Evolutionary conservation across 1,140 invertebrate genomes (phyloP).

Genomic region (Steinernema khuongi): DNA sequence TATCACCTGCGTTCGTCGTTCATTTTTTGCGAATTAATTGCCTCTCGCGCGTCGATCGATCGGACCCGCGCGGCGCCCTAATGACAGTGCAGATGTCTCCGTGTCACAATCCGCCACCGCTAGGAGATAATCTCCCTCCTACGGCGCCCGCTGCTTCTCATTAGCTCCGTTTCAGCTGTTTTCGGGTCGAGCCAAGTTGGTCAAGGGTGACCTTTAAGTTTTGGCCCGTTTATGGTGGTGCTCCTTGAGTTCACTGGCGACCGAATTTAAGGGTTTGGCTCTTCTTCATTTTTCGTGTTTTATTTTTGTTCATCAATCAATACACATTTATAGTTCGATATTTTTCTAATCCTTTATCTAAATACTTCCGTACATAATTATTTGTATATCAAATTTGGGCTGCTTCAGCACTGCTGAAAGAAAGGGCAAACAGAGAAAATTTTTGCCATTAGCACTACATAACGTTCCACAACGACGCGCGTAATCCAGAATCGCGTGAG

Average conservation of each 20-base stretch:
- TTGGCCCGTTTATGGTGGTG: no score
- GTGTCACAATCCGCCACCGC: neutral
- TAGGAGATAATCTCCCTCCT: neutral
- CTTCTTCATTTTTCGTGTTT: no score
- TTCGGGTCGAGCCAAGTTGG: neutral
- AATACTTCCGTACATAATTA: neutral
- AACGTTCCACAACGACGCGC: no score
- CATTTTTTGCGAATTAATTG: neutral
- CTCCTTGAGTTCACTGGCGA: no score
- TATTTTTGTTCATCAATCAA: neutral
- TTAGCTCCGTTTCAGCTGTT: neutral
- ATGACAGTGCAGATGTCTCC: neutral
- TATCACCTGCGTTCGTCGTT: neutral
- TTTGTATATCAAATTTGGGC: neutral
- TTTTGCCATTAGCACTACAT: no score
- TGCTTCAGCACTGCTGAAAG: neutral
- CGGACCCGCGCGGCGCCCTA: neutral
- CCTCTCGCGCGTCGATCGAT: neutral
- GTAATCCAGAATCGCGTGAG: no score
- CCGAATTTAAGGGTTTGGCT: no score
- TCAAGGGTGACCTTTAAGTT: neutral
- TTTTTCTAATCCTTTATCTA: neutral
- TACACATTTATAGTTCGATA: neutral
- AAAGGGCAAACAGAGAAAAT: no score
- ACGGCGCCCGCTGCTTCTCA: neutral